phyloP scores from a whole-genome alignment of 2,113 vertebrate genomes.

The Brachionichthys hirsutus region DNA sequence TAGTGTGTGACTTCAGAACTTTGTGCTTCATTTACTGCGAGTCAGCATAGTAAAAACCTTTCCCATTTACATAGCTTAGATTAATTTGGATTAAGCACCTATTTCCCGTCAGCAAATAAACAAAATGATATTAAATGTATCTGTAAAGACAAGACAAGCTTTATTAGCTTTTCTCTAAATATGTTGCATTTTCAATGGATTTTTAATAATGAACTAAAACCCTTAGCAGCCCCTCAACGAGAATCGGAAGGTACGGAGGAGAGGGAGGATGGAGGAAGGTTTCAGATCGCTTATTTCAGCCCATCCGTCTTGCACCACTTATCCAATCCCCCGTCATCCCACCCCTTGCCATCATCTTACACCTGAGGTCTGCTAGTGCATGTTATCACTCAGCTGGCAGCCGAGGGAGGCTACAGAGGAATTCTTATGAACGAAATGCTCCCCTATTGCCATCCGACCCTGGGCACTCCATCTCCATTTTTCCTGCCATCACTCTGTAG shows the following conservation, averaged over 20 bases:
- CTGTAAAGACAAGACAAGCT: slow-evolving; percentile 32
- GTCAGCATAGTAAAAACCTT: slow-evolving; percentile 11
- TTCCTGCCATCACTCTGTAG: slow-evolving; percentile 44
- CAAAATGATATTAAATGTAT: neutral
- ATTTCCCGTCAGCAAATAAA: slow-evolving; percentile 14
- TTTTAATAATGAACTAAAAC: slow-evolving; percentile 32
- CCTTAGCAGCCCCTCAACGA: slow-evolving; percentile 40
- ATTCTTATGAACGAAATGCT: slow-evolving; percentile 48
- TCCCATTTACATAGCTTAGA: slow-evolving; percentile 16
- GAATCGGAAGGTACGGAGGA: slow-evolving; percentile 13
- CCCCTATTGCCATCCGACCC: slow-evolving; percentile 45
- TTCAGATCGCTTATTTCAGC: slow-evolving; percentile 67
- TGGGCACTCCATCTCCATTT: slow-evolving; percentile 55
- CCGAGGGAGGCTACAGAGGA: slow-evolving; percentile 56
- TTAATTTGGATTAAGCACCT: slow-evolving; percentile 7
- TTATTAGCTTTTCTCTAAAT: slow-evolving; percentile 60
- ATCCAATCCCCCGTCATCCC: slow-evolving; percentile 33
- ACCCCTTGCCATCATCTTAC: slow-evolving; percentile 47
- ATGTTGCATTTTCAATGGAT: slow-evolving; percentile 65
- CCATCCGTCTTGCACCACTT: slow-evolving; percentile 55
- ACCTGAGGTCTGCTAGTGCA: slow-evolving; percentile 63
- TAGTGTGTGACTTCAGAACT: slow-evolving; percentile 20
- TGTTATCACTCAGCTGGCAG: slow-evolving; percentile 71
- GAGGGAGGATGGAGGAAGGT: slow-evolving; percentile 44
- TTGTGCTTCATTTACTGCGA: slow-evolving; percentile 12